A percentile compares a stretch with the other conserved stretches of the same genome.
phyloP scores from a whole-genome alignment of 2,888 invertebrate genomes.

The Dicranocentrus wangi region DNA sequence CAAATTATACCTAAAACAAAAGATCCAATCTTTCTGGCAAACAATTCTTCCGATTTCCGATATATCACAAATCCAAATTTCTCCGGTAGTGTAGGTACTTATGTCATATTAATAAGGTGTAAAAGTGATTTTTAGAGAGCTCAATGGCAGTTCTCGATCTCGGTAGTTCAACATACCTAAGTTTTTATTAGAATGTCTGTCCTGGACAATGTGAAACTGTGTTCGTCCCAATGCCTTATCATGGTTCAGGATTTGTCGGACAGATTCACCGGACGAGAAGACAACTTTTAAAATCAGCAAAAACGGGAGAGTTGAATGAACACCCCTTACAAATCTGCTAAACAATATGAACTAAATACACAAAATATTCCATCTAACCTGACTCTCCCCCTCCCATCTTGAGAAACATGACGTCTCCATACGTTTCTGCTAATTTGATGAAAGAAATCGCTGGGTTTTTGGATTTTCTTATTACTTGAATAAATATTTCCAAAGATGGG shows the following conservation, averaged over 20 bases:
- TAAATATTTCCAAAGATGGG: constrained; percentile 36
- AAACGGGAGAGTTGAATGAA: too few species aligned
- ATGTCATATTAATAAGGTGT: too few species aligned
- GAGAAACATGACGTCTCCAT: constrained; percentile 34
- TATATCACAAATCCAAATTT: too few species aligned
- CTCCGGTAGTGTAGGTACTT: too few species aligned
- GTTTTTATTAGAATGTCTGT: constrained; percentile 29
- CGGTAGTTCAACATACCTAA: constrained; percentile 2
- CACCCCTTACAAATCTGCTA: too few species aligned
- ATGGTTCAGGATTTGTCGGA: constrained; percentile 27
- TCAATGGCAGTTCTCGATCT: too few species aligned
- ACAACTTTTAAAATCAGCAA: constrained; percentile 8
- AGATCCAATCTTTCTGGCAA: too few species aligned
- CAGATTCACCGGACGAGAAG: not conserved
- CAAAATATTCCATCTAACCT: not conserved
- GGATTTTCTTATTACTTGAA: too few species aligned
- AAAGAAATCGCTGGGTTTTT: not conserved
- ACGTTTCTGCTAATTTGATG: constrained; percentile 18
- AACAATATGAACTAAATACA: too few species aligned
- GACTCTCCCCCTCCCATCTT: constrained; percentile 14
- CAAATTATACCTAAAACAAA: constrained; percentile 16
- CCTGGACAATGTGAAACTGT: constrained; percentile 15
- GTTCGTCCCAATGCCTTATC: constrained; percentile 14
- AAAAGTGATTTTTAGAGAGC: not conserved
- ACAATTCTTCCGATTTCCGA: too few species aligned